Evolutionary conservation across 2,797 vertebrate species (phyloP), one percentile per base, ranked within the genome.

Genomic region (Rhynchotus rufescens): DNA sequence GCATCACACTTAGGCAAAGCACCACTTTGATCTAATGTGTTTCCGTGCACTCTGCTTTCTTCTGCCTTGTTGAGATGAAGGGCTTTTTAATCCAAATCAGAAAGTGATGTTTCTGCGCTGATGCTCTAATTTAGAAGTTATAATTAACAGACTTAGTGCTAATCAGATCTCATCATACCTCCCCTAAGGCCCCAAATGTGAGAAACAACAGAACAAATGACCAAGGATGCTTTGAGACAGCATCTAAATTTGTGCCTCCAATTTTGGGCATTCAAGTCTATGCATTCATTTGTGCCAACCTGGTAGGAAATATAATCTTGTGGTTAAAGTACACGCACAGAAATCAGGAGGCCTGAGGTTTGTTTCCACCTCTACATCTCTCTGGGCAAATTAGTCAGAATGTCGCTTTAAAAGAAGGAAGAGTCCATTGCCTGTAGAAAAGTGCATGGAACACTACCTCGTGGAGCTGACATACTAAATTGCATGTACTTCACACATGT

Each of bases 81-180:
- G 90, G 91, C 80, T 93, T 96, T 92, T 96, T 90, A 97, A 96
- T 97, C 95, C 96, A 97, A 97, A 97, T 94, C 92, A 96, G 93
- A 97, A 95, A 97, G 95, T 57, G 86, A 96, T 90, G 84, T 88
- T 96, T 96, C 96, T 85, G 89, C 92, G 83, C 88, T 92, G 92
- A 95, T 94, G 93, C 81, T 95, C 94, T 94, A 93, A 97, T 96
- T 97, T 86, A 90, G 92, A 90, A 95, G 91, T 95, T 95, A 96
- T 93, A 97, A 97, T 97, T 97, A 98, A 97, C 94, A 97, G 96
- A 96, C 93, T 96, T 92, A 90, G 75, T 96, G 93, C 97, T 97
- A 97, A 97, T 96, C 97, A 96, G 96, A 93, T 94, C 90, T 94
- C 93, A 94, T 92, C 92, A 84, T 71, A 67, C 66, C 42, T 90